Evolutionary conservation across 2,113 vertebrate species (phyloP), one percentile per base, ranked within the genome.

Genomic region (Corythoichthys intestinalis): DNA sequence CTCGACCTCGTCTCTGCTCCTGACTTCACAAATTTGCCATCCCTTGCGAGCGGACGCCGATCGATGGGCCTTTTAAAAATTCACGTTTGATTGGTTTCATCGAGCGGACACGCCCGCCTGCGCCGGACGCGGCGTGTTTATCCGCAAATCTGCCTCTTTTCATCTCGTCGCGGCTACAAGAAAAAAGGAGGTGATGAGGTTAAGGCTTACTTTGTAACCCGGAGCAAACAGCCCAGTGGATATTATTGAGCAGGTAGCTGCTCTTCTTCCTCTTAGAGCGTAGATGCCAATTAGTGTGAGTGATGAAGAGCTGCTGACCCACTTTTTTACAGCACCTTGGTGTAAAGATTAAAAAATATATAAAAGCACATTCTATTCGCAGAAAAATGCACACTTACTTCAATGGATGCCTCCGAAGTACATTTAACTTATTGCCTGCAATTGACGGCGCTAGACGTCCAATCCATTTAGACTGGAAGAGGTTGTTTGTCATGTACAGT

Each of bases 231-330:
- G 53, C 20, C 47, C 1, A 60, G 87, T 87, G 83, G 78, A 89
- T 83, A 74, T n/a, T 54, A 86, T 76, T 58, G 75, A 87, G 66
- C 69, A 71, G 72, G 67, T 72, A 79, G 65, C 71, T 4, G 56
- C 56, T 58, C 34, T 58, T 78, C 68, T 80, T 71, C 76, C 74
- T 75, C 83, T 77, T 80, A 67, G 83, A 85, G 79, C 68, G 78
- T 77, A 83, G 81, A 82, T 80, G 77, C 82, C 87, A 89, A 90
- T 88, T 91, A 89, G 81, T 72, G 74, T 84, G 88, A 91, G 86
- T 82, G 86, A 90, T 88, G 85, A 88, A 85, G 79, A 83, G 72
- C 75, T 80, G 81, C 67, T 88, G 86, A 90, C 78, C 84, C 83
- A 88, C 86, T 86, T 86, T 76, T 82, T 37, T 74, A 74, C 67